Conservation (phyloP, 2,113 vertebrate species). For the Anoura caudifer region DNA sequence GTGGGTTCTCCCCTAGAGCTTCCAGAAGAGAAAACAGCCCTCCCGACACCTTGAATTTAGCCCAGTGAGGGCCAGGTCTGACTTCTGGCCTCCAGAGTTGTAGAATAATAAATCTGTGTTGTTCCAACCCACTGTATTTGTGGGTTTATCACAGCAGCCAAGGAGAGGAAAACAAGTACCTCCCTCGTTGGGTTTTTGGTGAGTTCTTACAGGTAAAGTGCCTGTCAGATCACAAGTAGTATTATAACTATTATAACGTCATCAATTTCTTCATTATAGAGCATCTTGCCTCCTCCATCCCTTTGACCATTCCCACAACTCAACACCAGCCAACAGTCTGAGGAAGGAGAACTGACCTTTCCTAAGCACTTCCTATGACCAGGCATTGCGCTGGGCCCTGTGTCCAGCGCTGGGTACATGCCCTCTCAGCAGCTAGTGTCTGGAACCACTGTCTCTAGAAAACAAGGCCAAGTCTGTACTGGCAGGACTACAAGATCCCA, state of each 20-base stretch:
- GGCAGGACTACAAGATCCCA: background rate
- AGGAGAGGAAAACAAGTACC: background rate
- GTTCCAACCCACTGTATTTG: background rate
- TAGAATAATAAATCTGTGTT: background rate
- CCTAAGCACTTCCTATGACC: background rate
- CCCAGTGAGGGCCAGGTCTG: background rate
- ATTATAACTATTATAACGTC: background rate
- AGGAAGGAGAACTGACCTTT: background rate
- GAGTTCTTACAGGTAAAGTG: background rate
- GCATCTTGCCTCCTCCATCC: background rate
- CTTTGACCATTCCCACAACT: background rate
- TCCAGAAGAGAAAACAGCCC: background rate
- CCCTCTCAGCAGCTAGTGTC: background rate
- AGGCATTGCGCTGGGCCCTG: background rate
- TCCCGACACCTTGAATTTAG: background rate
- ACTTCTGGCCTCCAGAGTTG: background rate
- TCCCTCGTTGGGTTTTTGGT: background rate
- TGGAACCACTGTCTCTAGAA: background rate
- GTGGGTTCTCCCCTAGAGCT: background rate
- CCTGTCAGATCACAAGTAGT: background rate
- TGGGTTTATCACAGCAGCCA: background rate
- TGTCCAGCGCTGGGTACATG: fast-evolving
- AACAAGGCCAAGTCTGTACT: background rate
- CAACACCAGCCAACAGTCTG: background rate
- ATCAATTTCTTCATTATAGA: background rate